Evolutionary conservation across 2,888 invertebrate genomes (phyloP), one percentile per base, ranked within the genome.

Genomic region (Camptogramma bilineatum): DNA sequence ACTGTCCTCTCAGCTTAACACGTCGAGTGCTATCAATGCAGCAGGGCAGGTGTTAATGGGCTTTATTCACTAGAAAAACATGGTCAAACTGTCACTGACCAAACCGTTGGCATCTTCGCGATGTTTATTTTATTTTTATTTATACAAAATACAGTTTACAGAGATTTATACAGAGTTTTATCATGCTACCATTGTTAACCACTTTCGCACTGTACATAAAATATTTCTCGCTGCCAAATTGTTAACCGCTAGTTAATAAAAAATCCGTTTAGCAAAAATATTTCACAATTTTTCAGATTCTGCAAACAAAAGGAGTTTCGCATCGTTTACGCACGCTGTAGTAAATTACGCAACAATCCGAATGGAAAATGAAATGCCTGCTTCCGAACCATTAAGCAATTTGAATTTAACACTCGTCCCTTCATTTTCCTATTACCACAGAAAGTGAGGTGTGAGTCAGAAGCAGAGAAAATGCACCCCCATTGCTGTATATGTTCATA

Each of bases 301-400:
- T 75, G 73, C 85, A 87, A 87, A 90, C 87, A 90, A 89, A 87
- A 85, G 84, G 81, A 82, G 72, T 70, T 72, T 66, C 78, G 81
- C 82, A 78, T 83, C 85, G 84, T 85, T 86, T 86, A 85, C 85
- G 84, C 84, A 85, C 84, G 82, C 84, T 79, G 84, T 81, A 85
- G 84, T 90, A 90, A 91, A 92, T 91, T 89, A 88, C 90, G 85
- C 75, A 87, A 84, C 87, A 88, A 87, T 90, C 88, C 87, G 85
- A 86, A 90, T 87, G 91, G 92, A 93, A 93, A 93, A 93, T 93
- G 91, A 92, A 92, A 93, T 90, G 90, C 87, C 84, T 90, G 88
- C 84, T 91, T 87, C 87, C 88, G 80, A 85, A 80, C 90, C 91
- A 91, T 92, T 92, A 90, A 87, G 84, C 91, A 89, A 92, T 92